Conservation (phyloP, 2,888 invertebrate species). For the Limnephilus lunatus region DNA sequence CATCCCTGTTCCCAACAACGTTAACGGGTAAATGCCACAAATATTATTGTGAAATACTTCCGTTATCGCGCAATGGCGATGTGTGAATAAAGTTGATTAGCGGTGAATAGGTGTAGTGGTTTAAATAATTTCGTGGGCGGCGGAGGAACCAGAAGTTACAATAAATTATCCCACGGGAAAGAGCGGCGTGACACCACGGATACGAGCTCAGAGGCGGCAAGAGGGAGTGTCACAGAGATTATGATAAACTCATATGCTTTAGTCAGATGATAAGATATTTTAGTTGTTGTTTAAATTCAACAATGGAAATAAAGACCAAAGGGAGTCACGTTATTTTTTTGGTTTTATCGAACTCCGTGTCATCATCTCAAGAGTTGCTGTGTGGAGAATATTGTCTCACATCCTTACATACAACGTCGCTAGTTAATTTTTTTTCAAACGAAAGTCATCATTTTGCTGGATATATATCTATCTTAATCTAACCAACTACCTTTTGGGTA, state of each 20-base stretch:
- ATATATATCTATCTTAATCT: too few species aligned
- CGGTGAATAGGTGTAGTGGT: background rate
- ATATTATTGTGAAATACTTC: slow-evolving; percentile 52
- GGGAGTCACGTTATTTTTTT: background rate
- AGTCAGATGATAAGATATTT: background rate
- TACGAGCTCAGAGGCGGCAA: background rate
- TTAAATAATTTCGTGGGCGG: slow-evolving; percentile 39
- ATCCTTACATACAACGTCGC: too few species aligned
- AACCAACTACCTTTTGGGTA: too few species aligned
- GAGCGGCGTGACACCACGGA: background rate
- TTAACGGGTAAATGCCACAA: background rate
- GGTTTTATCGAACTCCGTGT: too few species aligned
- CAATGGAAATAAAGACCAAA: background rate
- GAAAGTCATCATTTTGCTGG: too few species aligned
- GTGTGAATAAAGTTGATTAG: slow-evolving; percentile 58
- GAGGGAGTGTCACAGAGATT: background rate
- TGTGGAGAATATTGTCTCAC: too few species aligned
- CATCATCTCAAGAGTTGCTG: too few species aligned
- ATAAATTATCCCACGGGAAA: slow-evolving; percentile 53
- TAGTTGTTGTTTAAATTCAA: background rate
- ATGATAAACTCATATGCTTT: background rate
- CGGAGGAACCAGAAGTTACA: background rate
- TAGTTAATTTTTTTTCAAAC: too few species aligned
- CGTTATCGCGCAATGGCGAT: slow-evolving; percentile 12
- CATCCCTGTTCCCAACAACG: background rate